phyloP scores from a whole-genome alignment of 2,888 invertebrate genomes.

The Leptopilina drosophilae region DNA sequence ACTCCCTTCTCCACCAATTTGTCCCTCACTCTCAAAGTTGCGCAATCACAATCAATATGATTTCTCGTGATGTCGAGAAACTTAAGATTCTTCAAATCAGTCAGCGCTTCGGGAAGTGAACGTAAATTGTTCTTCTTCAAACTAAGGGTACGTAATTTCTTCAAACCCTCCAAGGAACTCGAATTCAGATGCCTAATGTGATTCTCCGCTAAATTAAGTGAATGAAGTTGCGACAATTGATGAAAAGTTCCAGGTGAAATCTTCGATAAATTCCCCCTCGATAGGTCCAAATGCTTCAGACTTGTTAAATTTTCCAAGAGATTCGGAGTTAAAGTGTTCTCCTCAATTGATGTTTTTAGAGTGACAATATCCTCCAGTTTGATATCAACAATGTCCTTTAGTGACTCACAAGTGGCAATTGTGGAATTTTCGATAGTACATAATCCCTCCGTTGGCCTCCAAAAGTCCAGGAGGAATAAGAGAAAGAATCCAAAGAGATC shows the following conservation, averaged over 20 bases:
- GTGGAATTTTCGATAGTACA: conserved; percentile 64
- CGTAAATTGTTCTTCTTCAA: conserved; percentile 81
- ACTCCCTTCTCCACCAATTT: conserved; percentile 76
- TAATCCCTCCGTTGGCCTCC: conserved; percentile 56
- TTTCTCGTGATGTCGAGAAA: conserved; percentile 84
- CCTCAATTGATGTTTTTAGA: conserved; percentile 57
- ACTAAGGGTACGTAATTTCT: conserved; percentile 81
- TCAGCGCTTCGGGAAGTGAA: conserved; percentile 81
- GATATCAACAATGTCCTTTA: conserved; percentile 68
- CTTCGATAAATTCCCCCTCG: conserved; percentile 81
- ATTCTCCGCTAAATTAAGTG: conserved; percentile 82
- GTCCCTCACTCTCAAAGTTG: conserved; percentile 82
- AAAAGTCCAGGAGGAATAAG: conserved; percentile 58
- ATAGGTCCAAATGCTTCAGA: conserved; percentile 82
- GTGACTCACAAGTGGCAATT: conserved; percentile 63
- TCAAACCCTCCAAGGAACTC: conserved; percentile 78
- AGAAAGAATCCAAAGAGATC: conserved; percentile 58
- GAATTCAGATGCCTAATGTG: conserved; percentile 79
- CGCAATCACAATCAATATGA: conserved; percentile 84
- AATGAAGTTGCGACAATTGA: conserved; percentile 80
- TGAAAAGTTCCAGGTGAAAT: conserved; percentile 80
- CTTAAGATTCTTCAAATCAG: conserved; percentile 79
- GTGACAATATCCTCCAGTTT: conserved; percentile 63
- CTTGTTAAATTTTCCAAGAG: conserved; percentile 80
- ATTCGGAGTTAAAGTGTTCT: conserved; percentile 56